phyloP scores from a whole-genome alignment of 2,113 vertebrate genomes.

The Chloropsis hardwickii region DNA sequence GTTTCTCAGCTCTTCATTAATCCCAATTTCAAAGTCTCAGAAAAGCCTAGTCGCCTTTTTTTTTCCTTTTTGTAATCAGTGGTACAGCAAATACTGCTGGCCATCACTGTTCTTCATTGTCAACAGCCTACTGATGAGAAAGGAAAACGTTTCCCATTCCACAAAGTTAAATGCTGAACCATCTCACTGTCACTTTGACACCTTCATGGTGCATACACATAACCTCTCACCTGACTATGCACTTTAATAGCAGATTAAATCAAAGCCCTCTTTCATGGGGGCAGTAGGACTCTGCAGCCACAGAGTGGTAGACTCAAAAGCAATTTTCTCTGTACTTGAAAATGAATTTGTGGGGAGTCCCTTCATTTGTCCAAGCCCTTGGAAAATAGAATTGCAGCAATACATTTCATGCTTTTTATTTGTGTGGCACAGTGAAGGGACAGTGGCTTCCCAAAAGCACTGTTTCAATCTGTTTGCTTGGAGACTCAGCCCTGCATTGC shows the following conservation, averaged over 20 bases:
- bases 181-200: neutral
- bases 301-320: neutral
- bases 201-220: neutral
- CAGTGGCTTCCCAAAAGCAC: neutral
- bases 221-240: neutral
- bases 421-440: neutral
- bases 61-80: neutral
- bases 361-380: neutral
- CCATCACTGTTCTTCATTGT: neutral
- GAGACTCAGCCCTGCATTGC: neutral
- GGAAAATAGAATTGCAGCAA: constrained; percentile 13
- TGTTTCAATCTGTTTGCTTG: neutral
- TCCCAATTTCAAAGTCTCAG: neutral
- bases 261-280: neutral
- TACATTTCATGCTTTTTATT: neutral
- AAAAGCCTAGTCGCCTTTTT: neutral
- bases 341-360: constrained; percentile 5
- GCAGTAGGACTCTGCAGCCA: neutral
- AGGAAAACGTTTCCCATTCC: neutral
- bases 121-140: neutral
- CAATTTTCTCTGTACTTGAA: neutral
- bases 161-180: neutral
- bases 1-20: neutral
- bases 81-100: neutral
- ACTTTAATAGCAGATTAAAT: constrained; percentile 4